These are phyloP conservation scores for Sylvia atricapilla DNA, from an alignment of 2,113 vertebrate species.

Conservation along the genomic window DNA sequence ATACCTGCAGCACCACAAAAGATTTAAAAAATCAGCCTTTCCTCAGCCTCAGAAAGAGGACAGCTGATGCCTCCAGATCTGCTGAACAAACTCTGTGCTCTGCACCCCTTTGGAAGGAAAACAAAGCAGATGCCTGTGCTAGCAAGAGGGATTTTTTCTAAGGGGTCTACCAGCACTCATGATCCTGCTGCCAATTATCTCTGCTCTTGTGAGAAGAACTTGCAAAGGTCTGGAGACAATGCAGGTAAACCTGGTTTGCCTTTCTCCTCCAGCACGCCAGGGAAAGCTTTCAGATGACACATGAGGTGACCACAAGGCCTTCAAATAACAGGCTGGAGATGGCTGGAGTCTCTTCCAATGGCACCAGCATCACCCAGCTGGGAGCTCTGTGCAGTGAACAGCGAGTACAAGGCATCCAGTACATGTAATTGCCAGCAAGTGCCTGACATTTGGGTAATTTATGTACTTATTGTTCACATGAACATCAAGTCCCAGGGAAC, in stretches of 20 bases:
- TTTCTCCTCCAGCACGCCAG: neutral
- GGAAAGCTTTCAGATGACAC: neutral
- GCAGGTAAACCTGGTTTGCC: neutral
- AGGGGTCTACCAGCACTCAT: neutral
- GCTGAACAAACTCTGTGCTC: neutral
- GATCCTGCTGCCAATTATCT: neutral
- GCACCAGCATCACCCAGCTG: neutral
- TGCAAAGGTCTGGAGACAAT: neutral
- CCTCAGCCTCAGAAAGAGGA: neutral
- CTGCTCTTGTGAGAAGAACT: neutral
- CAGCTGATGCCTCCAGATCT: neutral
- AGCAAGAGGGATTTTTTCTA: neutral
- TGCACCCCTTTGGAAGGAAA: neutral
- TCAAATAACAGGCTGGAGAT: neutral
- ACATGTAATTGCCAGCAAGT: neutral
- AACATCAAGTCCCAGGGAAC: neutral
- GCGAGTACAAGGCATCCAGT: neutral
- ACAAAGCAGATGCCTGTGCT: neutral
- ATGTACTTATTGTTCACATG: neutral
- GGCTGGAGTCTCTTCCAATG: neutral
- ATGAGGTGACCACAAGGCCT: neutral
- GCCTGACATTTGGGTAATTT: neutral
- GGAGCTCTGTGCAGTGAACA: neutral
- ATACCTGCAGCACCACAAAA: neutral
- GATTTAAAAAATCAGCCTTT: neutral